Evolutionary conservation across 92 coral and sea anemone species (phyloP), one percentile per base, ranked within the genome.

Genomic region (Muricea muricata): DNA sequence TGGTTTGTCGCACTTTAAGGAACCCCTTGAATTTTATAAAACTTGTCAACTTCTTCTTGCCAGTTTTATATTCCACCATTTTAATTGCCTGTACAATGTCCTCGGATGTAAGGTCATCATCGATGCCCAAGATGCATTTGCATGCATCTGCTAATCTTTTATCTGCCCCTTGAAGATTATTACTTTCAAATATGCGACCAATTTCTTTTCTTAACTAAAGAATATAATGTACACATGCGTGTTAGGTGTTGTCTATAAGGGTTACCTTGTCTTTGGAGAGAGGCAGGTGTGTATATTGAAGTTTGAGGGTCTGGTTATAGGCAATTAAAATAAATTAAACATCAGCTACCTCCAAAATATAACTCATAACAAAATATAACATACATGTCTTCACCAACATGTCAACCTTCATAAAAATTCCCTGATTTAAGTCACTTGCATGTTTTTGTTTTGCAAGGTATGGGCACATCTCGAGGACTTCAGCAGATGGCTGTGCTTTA

Each of bases 401-500:
- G 7, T 42, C 50, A 42, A 42, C 50, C 50, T 42, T 42, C 14
- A 42, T 42, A 7, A 7, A 42, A 42, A 42, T 42, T 42, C 50
- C 50, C 50, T 42, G 50, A 42, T 42, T 7, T 28, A 31, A 26
- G 25, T 30, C 28, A 85, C 86, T 87, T 80, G 72, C 90, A 80
- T 87, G 69, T 35, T 46, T 21, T 63, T 50, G 82, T 39, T 87
- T 73, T 29, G 80, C 76, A 42, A 87, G 63, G 60, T 81, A 87
- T 24, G 87, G 83, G 47, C 90, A 81, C 33, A 69, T 81, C n/a
- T n/a, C n/a, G n/a, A n/a, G n/a, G n/a, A n/a, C n/a, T n/a, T n/a
- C n/a, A n/a, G n/a, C n/a, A n/a, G n/a, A n/a, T n/a, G n/a, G n/a
- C n/a, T n/a, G n/a, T n/a, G n/a, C n/a, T n/a, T n/a, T n/a, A n/a